Evolutionary conservation across 2,797 vertebrate species (phyloP), one percentile per base, ranked within the genome.

Genomic region (Passerculus sandwichensis): DNA sequence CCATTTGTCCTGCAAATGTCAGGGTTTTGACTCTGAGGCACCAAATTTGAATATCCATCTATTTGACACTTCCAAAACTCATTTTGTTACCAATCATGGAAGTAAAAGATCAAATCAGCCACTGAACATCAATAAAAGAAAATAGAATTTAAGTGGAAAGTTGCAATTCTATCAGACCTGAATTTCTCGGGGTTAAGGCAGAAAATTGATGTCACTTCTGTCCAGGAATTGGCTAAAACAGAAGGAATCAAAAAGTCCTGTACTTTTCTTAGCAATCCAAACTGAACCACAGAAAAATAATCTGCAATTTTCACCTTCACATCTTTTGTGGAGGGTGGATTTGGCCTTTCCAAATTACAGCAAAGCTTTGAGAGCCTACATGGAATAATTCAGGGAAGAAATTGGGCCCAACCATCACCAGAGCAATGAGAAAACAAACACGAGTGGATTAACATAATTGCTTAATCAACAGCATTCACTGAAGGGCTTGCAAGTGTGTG

Each of bases 361-460:
- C 66, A 74, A 90, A 95, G 88, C 81, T 85, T 74, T 44, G 92
- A 96, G 97, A 87, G 85, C 84, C 42, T 71, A 22, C 92, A 57
- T 94, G 59, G 88, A 97, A 97, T 95, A 96, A 97, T 96, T 96
- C 93, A 89, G 59, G 45, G 32, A 85, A 91, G 92, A 97, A 98
- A 96, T 96, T 97, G 89, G 91, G 94, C 91, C 93, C 74, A 73
- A 93, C 97, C 96, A 96, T 97, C 98, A 97, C 91, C 95, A 94
- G 92, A 95, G 64, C 92, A 89, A 91, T 97, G 97, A 97, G 96
- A 98, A 99, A 99, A 98, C 98, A 99, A 99, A 98, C 98, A 98
- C 90, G 87, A 96, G 93, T 97, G 98, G 98, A 99, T 99, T 98
- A 98, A 98, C 96, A 96, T 99, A 99, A 98, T 98, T 99, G 98